These are phyloP conservation scores for Mormyrus proboscirostris DNA, from an alignment of 2,797 vertebrate species.

Conservation along the genomic window DNA sequence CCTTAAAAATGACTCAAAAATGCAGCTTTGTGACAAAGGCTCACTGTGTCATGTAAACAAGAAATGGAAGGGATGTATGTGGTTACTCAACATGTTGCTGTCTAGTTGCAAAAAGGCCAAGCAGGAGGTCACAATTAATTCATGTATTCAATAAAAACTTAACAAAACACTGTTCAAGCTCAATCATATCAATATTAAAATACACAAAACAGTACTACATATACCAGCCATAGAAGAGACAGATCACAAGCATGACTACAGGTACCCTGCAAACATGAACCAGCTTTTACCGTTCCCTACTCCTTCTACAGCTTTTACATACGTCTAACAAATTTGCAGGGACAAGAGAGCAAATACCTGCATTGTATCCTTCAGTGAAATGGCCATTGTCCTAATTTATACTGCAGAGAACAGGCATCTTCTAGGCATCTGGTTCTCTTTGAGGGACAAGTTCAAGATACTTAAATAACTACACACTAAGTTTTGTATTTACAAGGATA, in stretches of 20 bases:
- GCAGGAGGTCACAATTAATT: neutral
- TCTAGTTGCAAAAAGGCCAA: neutral
- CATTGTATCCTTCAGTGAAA: slow-evolving; percentile 1
- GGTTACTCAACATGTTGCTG: neutral
- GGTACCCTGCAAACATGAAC: neutral
- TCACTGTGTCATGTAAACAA: neutral
- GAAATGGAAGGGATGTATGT: neutral
- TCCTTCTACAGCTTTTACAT: neutral
- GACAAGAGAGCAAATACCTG: slow-evolving; percentile 29
- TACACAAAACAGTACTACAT: neutral
- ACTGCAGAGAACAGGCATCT: slow-evolving; percentile 22
- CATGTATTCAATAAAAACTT: neutral
- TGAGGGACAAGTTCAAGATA: slow-evolving; percentile 37
- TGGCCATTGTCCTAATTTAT: neutral
- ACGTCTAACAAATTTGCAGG: neutral
- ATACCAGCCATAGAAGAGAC: neutral
- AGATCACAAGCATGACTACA: neutral
- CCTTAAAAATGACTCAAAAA: neutral
- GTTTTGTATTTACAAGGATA: slow-evolving; percentile 75
- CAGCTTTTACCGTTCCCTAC: neutral
- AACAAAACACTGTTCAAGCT: neutral
- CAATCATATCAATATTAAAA: neutral
- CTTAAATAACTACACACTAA: slow-evolving; percentile 49
- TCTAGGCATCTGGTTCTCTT: slow-evolving; percentile 43
- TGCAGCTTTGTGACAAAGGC: neutral